Evolutionary conservation across 2,113 vertebrate genomes (phyloP), one percentile per base, ranked within the genome.

Genomic region (Lamprotornis superbus): DNA sequence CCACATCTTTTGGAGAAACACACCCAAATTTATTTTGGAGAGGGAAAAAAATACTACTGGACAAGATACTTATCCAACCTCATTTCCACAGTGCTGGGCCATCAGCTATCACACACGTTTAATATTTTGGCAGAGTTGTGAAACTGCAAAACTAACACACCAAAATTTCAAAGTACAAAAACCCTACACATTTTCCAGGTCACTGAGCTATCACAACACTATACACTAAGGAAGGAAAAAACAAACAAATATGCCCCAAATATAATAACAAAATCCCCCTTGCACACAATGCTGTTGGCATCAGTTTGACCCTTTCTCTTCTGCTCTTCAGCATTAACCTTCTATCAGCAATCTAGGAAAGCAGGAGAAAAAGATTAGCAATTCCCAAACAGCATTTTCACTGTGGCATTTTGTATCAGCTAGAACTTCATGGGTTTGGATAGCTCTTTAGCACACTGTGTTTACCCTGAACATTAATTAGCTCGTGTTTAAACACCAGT

Each of bases 401-500:
- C 39, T 7, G 22, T n/a, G 55, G 44, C 80, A 28, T 59, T 91
- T 80, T 69, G 2, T 3, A 56, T 60, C 68, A 82, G 65, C 31
- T n/a, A 31, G 57, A 83, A 89, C 68, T 61, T 33, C 39, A 46
- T 5, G 55, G 47, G 1, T 63, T 70, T 61, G 33, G 63, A 77
- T 35, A 60, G 67, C 71, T 90, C 91, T 80, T 93, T 63, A 76
- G 77, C 64, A 88, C 63, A 44, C 40, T 46, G 18, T 70, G 59
- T 89, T 93, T 87, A 92, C 76, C 68, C 74, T 44, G 71, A 31
- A 60, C 63, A 35, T 65, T 94, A 94, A 94, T 86, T 73, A 87
- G 50, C 57, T 87, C 6, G 28, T 92, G 80, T 84, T 95, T 93
- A 94, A 93, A 79, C 67, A 73, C 53, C 77, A 92, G 77, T 85